Evolutionary conservation across 2,797 vertebrate species (phyloP).

Genomic region (Pterois miles): DNA sequence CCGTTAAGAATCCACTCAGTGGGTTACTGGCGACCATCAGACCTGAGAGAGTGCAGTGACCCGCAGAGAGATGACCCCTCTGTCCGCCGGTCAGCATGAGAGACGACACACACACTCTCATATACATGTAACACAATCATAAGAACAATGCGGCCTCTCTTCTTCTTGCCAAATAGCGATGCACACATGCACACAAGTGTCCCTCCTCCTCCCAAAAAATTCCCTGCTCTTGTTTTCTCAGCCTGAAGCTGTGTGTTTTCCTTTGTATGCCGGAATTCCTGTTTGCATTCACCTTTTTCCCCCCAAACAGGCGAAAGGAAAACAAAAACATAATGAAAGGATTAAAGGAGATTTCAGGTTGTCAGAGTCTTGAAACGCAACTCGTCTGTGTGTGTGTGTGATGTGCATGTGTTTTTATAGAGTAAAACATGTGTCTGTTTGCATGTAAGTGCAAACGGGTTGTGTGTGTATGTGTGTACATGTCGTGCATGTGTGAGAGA

Average conservation of each 20-base stretch:
- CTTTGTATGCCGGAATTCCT: slow-evolving; percentile 82
- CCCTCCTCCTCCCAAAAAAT: slow-evolving; percentile 57
- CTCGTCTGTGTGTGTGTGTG: slow-evolving; percentile 29
- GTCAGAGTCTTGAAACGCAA: slow-evolving; percentile 69
- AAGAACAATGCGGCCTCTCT: slow-evolving; percentile 57
- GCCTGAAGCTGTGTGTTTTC: slow-evolving; percentile 78
- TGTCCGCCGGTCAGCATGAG: slow-evolving; percentile 16
- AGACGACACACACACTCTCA: slow-evolving; percentile 7
- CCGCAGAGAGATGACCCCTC: slow-evolving; percentile 36
- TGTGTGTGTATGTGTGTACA: slow-evolving; percentile 1
- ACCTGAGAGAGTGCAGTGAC: slow-evolving; percentile 44
- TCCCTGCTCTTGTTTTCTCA: slow-evolving; percentile 75
- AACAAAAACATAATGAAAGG: slow-evolving; percentile 81
- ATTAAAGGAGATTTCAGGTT: slow-evolving; percentile 79
- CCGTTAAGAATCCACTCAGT: background rate
- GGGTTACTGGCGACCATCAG: slow-evolving; percentile 23
- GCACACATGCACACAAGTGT: slow-evolving; percentile 55
- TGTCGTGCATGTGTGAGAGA: slow-evolving; percentile 1
- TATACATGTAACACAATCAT: slow-evolving; percentile 25
- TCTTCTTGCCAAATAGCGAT: slow-evolving; percentile 53
- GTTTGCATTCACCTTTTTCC: slow-evolving; percentile 81
- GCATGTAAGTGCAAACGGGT: background rate
- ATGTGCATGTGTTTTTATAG: slow-evolving; percentile 36
- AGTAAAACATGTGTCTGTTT: slow-evolving; percentile 31
- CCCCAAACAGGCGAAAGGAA: slow-evolving; percentile 73